A percentile compares a stretch with the other conserved stretches of the same genome.
Evolutionary conservation across 2,797 vertebrate genomes (phyloP).

Genomic region (Parotocinclus haroldoi): DNA sequence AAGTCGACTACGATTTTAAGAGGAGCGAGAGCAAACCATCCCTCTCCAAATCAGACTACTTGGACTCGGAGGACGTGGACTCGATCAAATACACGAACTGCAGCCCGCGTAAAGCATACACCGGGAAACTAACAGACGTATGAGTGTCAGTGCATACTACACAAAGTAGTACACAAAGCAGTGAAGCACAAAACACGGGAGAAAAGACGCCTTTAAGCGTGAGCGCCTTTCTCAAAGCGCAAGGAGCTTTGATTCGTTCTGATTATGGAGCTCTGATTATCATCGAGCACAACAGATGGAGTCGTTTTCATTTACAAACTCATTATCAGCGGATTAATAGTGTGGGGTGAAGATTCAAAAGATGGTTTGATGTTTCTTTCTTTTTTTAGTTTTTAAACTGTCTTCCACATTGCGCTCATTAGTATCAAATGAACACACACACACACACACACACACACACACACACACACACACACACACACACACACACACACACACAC

Average conservation of each 20-base stretch:
- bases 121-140: slow-evolving; percentile 85
- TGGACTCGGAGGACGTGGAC: slow-evolving; percentile 77
- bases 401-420: slow-evolving; percentile 59
- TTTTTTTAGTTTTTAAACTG: slow-evolving; percentile 23
- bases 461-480: too few species aligned
- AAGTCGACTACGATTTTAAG: slow-evolving; percentile 72
- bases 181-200: slow-evolving; percentile 29
- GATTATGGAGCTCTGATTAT: slow-evolving; percentile 41
- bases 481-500: too few species aligned
- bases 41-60: slow-evolving; percentile 80
- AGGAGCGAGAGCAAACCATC: slow-evolving; percentile 76
- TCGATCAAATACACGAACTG: slow-evolving; percentile 82
- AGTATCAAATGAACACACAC: not conserved
- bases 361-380: slow-evolving; percentile 12
- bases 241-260: slow-evolving; percentile 48
- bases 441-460: too few species aligned
- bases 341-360: not conserved
- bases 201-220: not conserved
- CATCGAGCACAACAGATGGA: slow-evolving; percentile 26
- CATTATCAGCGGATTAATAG: slow-evolving; percentile 27
- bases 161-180: slow-evolving; percentile 4
- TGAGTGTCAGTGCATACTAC: slow-evolving; percentile 63
- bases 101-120: slow-evolving; percentile 78
- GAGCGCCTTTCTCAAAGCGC: slow-evolving; percentile 43
- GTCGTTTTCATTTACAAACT: slow-evolving; percentile 35